Evolutionary conservation across 2,113 vertebrate genomes (phyloP).

Genomic region (Anhinga rufa): DNA sequence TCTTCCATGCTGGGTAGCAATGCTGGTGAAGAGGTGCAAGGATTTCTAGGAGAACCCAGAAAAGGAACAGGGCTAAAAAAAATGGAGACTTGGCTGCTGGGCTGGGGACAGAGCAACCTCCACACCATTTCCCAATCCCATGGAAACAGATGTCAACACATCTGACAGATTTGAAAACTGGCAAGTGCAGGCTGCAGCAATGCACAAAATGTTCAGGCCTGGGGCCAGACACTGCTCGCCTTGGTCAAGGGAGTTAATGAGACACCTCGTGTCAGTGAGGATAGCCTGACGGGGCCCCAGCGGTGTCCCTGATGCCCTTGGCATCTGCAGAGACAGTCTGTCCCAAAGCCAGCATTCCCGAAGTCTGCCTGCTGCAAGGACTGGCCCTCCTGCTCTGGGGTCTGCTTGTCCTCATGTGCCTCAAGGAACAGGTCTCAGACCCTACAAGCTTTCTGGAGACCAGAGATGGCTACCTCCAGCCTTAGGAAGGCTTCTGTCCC

Average conservation of each 20-base stretch:
- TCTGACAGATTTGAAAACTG: neutral
- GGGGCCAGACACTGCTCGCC: neutral
- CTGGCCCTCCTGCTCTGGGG: neutral
- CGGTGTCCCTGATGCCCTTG: neutral
- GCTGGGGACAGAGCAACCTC: neutral
- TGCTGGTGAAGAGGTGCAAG: neutral
- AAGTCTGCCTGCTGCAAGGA: neutral
- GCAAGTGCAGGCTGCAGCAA: neutral
- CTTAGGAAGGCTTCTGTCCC: neutral
- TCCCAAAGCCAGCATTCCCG: neutral
- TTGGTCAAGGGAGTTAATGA: neutral
- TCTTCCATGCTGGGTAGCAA: neutral
- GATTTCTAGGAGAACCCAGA: neutral
- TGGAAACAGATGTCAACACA: neutral
- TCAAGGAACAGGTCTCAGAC: neutral
- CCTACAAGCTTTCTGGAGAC: neutral
- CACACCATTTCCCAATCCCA: neutral
- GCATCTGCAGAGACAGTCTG: neutral
- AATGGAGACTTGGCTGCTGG: neutral
- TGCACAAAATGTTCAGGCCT: neutral
- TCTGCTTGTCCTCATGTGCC: neutral
- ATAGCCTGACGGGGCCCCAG: accelerated
- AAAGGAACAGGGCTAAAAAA: neutral
- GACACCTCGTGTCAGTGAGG: neutral
- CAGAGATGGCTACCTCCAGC: neutral